A percentile compares a stretch with the other conserved stretches of the same genome.
Conservation (phyloP, 2,113 vertebrate genomes). For the Corythornis cristatus region DNA sequence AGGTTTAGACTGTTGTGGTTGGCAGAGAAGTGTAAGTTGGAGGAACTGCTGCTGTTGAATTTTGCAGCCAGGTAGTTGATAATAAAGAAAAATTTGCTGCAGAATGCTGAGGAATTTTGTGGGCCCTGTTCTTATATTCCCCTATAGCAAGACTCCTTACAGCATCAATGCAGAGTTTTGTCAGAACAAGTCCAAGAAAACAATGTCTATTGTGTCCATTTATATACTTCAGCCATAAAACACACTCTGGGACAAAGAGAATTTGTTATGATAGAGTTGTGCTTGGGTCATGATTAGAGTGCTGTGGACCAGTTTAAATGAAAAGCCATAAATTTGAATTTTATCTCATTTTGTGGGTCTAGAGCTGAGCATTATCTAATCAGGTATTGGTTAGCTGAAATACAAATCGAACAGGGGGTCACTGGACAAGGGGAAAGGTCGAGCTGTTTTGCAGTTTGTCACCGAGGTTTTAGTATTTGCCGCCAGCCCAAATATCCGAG, state of each 20-base stretch:
- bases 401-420: conserved; percentile 83
- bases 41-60: neutral
- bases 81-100: neutral
- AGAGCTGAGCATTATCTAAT: conserved; percentile 81
- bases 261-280: conserved; percentile 55
- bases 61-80: neutral
- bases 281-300: conserved; percentile 58
- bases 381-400: conserved; percentile 83
- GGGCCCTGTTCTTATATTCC: neutral
- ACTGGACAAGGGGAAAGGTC: conserved; percentile 84
- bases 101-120: neutral
- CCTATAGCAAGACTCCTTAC: neutral
- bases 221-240: conserved; percentile 10
- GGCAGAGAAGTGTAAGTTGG: neutral
- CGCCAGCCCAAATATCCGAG: conserved; percentile 64
- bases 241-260: conserved; percentile 9
- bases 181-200: neutral
- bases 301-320: conserved; percentile 79
- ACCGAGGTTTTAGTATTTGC: conserved; percentile 78
- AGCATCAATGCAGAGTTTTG: neutral
- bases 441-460: conserved; percentile 81
- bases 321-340: conserved; percentile 86
- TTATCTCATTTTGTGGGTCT: conserved; percentile 80
- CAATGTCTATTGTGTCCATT: conserved; percentile 9
- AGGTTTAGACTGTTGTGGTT: neutral